A percentile compares a stretch with the other conserved stretches of the same genome.
Conservation (phyloP, 1,140 invertebrate genomes). For the Catajapyx aquilonaris region DNA sequence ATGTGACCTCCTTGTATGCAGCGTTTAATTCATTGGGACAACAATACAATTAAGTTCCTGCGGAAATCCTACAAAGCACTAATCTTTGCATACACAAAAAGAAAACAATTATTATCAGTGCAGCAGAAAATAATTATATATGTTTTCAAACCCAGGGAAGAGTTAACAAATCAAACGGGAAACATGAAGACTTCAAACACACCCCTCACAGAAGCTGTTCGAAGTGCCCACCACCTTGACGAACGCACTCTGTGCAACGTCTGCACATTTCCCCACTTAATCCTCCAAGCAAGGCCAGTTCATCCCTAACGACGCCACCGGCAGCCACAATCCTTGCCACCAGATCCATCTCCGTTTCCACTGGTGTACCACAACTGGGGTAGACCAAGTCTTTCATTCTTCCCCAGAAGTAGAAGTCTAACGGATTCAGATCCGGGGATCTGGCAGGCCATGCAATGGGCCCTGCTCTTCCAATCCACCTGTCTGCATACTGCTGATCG, state of each 20-base stretch:
- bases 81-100: no score
- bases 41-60: no score
- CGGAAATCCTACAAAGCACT: no score
- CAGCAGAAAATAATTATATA: no score
- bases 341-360: no score
- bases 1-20: no score
- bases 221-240: background rate
- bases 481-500: slow-evolving; percentile 3
- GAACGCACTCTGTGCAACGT: background rate
- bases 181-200: no score
- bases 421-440: slow-evolving; percentile 10
- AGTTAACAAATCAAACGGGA: no score
- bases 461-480: slow-evolving; percentile 9
- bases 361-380: background rate
- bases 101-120: no score
- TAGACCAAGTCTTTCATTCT: slow-evolving; percentile 5
- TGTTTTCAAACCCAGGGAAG: no score
- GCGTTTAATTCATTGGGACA: no score
- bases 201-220: background rate
- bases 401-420: slow-evolving; percentile 9
- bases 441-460: slow-evolving; percentile 9
- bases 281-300: background rate
- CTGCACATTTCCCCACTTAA: background rate
- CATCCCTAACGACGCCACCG: background rate
- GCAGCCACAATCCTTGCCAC: background rate